A percentile compares a stretch with the other conserved stretches of the same genome.
Conservation (phyloP, 1,140 invertebrate species). For the Drosophila takahashii region DNA sequence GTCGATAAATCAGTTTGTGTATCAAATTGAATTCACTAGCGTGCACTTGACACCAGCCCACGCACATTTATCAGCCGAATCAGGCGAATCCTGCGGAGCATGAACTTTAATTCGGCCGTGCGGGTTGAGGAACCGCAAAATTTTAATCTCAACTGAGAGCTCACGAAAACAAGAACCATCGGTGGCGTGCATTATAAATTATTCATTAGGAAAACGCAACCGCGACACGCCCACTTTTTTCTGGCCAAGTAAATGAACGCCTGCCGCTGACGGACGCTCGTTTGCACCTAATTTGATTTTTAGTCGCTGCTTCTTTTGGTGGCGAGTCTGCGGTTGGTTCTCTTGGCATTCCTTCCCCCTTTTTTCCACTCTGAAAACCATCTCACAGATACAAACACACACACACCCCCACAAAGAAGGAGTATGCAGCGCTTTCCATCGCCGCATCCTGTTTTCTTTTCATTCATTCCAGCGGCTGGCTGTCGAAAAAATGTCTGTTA, state of each 20-base stretch:
- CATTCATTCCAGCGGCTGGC: slow-evolving; percentile 66
- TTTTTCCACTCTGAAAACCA: not conserved
- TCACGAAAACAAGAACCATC: slow-evolving; percentile 16
- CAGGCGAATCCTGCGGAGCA: slow-evolving; percentile 3
- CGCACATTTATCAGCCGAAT: slow-evolving; percentile 73
- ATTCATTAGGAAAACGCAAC: slow-evolving; percentile 75
- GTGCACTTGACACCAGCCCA: slow-evolving; percentile 78
- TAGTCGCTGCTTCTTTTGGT: slow-evolving; percentile 70
- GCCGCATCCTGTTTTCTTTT: slow-evolving; percentile 61
- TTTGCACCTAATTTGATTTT: slow-evolving; percentile 84
- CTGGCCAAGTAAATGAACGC: slow-evolving; percentile 12
- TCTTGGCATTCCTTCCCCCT: slow-evolving; percentile 45
- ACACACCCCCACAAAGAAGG: slow-evolving; percentile 19
- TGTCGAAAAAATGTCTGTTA: slow-evolving; percentile 81
- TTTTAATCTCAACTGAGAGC: slow-evolving; percentile 81
- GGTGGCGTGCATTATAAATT: slow-evolving; percentile 74
- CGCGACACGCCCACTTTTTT: slow-evolving; percentile 43
- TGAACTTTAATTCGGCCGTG: slow-evolving; percentile 45
- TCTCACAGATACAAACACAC: slow-evolving; percentile 23
- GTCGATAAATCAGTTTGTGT: slow-evolving; percentile 82
- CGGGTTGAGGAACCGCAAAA: slow-evolving; percentile 61
- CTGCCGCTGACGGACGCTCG: slow-evolving; percentile 66
- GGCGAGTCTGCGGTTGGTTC: slow-evolving; percentile 56
- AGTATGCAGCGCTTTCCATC: slow-evolving; percentile 44
- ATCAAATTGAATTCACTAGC: slow-evolving; percentile 82